Evolutionary conservation across 92 coral and sea anemone species (phyloP).

Genomic region (Bergia puertoricense): DNA sequence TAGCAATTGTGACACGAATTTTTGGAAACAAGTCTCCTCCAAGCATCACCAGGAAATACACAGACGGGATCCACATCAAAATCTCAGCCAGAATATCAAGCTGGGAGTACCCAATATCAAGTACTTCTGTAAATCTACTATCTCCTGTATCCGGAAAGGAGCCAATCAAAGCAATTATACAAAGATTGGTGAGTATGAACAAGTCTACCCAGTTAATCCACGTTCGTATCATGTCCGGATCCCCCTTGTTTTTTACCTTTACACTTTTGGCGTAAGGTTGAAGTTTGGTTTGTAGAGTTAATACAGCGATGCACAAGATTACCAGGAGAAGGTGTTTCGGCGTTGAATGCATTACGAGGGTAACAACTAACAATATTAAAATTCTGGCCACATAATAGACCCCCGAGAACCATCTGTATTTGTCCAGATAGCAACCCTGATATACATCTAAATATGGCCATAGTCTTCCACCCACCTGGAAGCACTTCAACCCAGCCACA

Average conservation of each 20-base stretch:
- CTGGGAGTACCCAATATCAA: conserved; percentile 31
- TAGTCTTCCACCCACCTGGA: conserved; percentile 46
- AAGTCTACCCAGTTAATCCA: conserved; percentile 53
- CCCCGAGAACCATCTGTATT: conserved; percentile 61
- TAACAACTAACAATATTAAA: conserved; percentile 38
- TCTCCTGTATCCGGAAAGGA: conserved; percentile 51
- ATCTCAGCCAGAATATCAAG: conserved; percentile 41
- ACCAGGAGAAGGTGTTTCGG: conserved; percentile 44
- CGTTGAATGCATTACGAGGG: conserved; percentile 27
- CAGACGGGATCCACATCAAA: conserved; percentile 62
- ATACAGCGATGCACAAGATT: conserved; percentile 32
- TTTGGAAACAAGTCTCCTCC: conserved; percentile 4
- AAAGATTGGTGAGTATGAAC: conserved; percentile 48
- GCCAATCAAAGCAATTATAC: conserved; percentile 51
- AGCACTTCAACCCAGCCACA: conserved; percentile 44
- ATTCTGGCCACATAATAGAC: conserved; percentile 61
- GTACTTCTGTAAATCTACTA: conserved; percentile 29
- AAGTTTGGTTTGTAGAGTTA: conserved; percentile 56
- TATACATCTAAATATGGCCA: conserved; percentile 53
- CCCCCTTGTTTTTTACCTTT: too few relatives aligned
- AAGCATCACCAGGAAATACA: conserved; percentile 46
- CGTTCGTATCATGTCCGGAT: not conserved
- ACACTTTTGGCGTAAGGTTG: conserved; percentile 46
- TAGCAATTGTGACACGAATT: not conserved
- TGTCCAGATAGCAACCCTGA: conserved; percentile 49